Percentiles rank a stretch among this genome's conserved stretches.
Conservation (phyloP, 2,797 vertebrate genomes). For the Sparidentex hasta region DNA sequence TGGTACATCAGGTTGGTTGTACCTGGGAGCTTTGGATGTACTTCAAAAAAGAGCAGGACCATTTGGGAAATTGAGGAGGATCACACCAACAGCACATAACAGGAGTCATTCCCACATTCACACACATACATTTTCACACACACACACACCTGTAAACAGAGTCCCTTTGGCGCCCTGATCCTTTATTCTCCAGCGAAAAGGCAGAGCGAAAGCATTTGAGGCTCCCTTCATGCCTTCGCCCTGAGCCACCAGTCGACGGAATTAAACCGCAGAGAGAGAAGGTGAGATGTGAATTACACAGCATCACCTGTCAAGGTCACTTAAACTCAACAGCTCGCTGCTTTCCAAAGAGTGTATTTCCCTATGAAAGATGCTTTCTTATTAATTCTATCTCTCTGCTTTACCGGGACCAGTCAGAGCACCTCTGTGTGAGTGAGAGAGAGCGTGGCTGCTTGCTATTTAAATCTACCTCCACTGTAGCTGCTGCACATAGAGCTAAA, state of each 20-base stretch:
- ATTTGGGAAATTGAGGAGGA: constrained; percentile 11
- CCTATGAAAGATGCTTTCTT: constrained; percentile 13
- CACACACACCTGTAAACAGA: constrained; percentile 4
- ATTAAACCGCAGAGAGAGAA: constrained; percentile 34
- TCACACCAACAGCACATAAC: not conserved
- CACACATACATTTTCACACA: constrained; percentile 9
- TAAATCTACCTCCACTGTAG: constrained; percentile 15
- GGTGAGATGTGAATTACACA: constrained; percentile 50
- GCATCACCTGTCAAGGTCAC: constrained; percentile 59
- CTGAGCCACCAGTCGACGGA: constrained; percentile 5
- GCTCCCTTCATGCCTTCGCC: constrained; percentile 25
- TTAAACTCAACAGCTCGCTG: constrained; percentile 44
- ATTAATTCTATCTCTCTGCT: constrained; percentile 21
- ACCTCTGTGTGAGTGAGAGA: not conserved
- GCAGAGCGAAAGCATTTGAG: constrained; percentile 18
- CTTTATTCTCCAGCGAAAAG: constrained; percentile 17
- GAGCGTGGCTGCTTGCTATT: constrained; percentile 24
- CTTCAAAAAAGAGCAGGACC: constrained; percentile 12
- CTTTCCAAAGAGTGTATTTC: constrained; percentile 33
- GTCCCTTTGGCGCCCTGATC: not conserved
- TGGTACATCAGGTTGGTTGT: not conserved
- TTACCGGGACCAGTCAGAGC: constrained; percentile 21
- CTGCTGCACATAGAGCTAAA: not conserved
- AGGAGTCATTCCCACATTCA: not conserved
- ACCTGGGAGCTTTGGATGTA: constrained; percentile 20